A percentile compares a stretch with the other conserved stretches of the same genome.
Conservation (phyloP, 37 sponge, comb jelly and placozoan species). For the Theonella swinhoei region DNA sequence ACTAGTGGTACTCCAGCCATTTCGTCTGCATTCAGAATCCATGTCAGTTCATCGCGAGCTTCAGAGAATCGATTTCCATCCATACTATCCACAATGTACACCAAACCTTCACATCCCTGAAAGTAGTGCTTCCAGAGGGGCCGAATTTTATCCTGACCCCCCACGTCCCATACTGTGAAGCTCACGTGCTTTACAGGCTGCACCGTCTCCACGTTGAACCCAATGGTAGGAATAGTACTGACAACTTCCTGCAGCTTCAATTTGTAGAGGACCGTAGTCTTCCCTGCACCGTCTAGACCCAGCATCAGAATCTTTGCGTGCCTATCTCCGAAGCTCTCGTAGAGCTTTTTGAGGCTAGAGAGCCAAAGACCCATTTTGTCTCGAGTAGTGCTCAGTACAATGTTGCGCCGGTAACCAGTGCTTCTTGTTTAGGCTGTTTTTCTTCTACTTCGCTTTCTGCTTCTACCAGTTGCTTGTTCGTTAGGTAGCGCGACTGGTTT, state of each 20-base stretch:
- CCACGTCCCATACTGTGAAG: constrained; percentile 98
- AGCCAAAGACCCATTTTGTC: background rate
- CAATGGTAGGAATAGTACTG: constrained; percentile 93
- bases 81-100: constrained; percentile 86
- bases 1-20: constrained; percentile 84
- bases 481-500: too few species aligned
- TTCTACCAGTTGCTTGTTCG: background rate
- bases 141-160: constrained; percentile 96
- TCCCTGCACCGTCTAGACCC: constrained; percentile 97
- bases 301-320: constrained; percentile 95
- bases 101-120: constrained; percentile 79
- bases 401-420: too few species aligned
- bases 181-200: constrained; percentile 80
- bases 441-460: background rate
- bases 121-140: constrained; percentile 95
- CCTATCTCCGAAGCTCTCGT: constrained; percentile 17
- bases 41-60: constrained; percentile 70
- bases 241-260: constrained; percentile 93
- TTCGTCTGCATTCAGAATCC: constrained; percentile 70
- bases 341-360: constrained; percentile 12
- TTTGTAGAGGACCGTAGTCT: constrained; percentile 98
- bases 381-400: too few species aligned
- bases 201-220: constrained; percentile 98
- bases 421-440: background rate
- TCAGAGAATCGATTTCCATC: constrained; percentile 55